Evolutionary conservation across 2,888 invertebrate genomes (phyloP), one percentile per base, ranked within the genome.

Genomic region (Sphaeridia pumilis): DNA sequence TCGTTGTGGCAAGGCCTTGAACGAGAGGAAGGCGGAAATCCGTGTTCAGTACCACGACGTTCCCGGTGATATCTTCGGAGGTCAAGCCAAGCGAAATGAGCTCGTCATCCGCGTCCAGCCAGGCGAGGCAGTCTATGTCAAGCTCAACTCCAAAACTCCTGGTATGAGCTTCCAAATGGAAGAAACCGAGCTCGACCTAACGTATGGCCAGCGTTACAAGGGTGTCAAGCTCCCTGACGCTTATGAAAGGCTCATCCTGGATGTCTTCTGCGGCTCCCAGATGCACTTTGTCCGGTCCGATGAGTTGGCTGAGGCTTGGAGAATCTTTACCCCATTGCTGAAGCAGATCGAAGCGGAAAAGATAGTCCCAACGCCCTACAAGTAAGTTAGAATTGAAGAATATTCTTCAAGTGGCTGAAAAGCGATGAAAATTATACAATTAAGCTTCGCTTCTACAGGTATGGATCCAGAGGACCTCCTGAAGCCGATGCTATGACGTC

Each of bases 211-310:
- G 68, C 80, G 97, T 67, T 98, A 95, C 70, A 82, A 84, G 72
- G 76, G 76, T 66, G 73, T 82, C 0, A 79, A 81, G 68, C 72
- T 98, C 58, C 95, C 97, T 1, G 97, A 98, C 73, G 98, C 98
- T 2, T 98, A 99, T 70, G 97, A 98, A 72, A 80, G 97, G 59
- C 78, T 99, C 55, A 90, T 99, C 65, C 74, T 95, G 58, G 98
- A 99, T 70, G 97, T 98, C 1, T 97, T 99, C 70, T 87, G 87
- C 69, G 98, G 98, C 28, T 92, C 90, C 10, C 95, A 98, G 75
- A 97, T 97, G 86, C 93, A 98, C 73, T 98, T 99, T 74, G 98
- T 98, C 0, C 81, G 98, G 45, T 86, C 87, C 58, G 98, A 98
- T 73, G 98, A 98, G 69, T 74, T 98, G 53, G 83, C 84, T 45